Percentiles rank a stretch among this genome's conserved stretches.
These are phyloP conservation scores for Bos taurus DNA, from an alignment of 2,113 vertebrate genomes.

Conservation along the genomic window ARS-UCD2.0 NC_037332.1:83977501-83978000, in stretches of 20 bases:
- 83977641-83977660: not conserved
- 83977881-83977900: constrained; percentile 1
- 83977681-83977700: not conserved
- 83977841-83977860: not conserved
- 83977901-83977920: not conserved
- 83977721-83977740: not conserved
- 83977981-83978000: not conserved
- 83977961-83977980: not conserved
- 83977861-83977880: not conserved
- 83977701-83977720: not conserved
- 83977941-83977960: not conserved
- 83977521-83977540: too few relatives aligned
- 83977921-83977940: not conserved
- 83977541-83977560: too few relatives aligned
- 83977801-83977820: not conserved
- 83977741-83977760: not conserved
- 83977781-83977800: not conserved
- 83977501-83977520: too few relatives aligned
- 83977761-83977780: not conserved
- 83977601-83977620: too few relatives aligned
- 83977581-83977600: too few relatives aligned
- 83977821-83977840: not conserved
- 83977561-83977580: too few relatives aligned
- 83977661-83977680: not conserved
- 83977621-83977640: not conserved